Base-by-base conservation (phyloP, 1,140 invertebrate species). In the Lasaia peninsularis region DNA sequence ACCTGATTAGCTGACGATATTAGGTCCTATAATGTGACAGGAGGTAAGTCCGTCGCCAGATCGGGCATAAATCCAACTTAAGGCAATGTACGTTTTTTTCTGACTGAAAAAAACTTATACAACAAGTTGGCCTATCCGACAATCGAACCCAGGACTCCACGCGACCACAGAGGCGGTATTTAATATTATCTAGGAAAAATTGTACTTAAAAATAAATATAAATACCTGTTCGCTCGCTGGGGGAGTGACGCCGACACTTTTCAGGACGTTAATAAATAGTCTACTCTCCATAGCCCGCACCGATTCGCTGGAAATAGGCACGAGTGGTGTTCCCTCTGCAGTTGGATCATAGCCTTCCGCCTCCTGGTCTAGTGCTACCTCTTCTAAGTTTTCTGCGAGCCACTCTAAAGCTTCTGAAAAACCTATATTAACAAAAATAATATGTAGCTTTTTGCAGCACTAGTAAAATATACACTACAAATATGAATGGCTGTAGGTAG, bases 241-340 rank as follows among this genome's bases (percentile, higher is more conserved):
- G 52, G 91, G 87, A 52, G 86, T 70, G 32, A 94, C 80, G 32
- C 92, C 92, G 35, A 93, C 67, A 49, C 90, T 91, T 60, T 86
- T 88, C 10, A 94, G 71, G 4, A 93, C 75, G 65, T 88, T 88
- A 67, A 90, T 86, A 73, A 94, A 93, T 66, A 84, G 76, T 33
- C 78, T 62, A 61, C 90, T 90, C 60, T 93, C 92, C 90, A 93
- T 91, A 8, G 92, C 92, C 33, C 86, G 63, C 6, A 91, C 81
- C 20, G 90, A 87, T 58, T 91, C 88, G 35, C 89, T 86, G 57
- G 91, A 89, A 62, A 94, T 87, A 1, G 93, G 92, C n/a, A 94
- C 92, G n/a, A 94, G 76, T 2, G 93, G 92, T 18, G 91, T 89
- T n/a, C 90, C 91, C 58, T 92, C 91, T 9, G 77, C 74, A 49